Evolutionary conservation across 2,113 vertebrate genomes (phyloP).

Genomic region (Menidia beryllina): DNA sequence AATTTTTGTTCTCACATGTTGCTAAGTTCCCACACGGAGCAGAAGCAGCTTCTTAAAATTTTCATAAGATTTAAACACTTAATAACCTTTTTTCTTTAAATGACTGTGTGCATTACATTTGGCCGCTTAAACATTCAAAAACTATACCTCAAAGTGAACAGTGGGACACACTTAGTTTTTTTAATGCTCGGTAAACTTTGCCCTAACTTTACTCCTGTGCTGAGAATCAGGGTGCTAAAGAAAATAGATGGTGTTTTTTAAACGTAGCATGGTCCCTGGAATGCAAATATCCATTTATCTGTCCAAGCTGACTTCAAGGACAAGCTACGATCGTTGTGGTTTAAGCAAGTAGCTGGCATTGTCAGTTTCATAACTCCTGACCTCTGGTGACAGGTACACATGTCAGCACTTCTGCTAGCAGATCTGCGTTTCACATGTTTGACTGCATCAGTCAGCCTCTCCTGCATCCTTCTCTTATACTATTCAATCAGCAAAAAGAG

Average conservation of each 20-base stretch:
- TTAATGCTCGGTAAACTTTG: neutral
- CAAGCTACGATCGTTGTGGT: slow-evolving; percentile 44
- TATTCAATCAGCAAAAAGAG: slow-evolving; percentile 24
- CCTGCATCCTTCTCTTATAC: slow-evolving; percentile 9
- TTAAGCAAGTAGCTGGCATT: slow-evolving; percentile 51
- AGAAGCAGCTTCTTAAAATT: neutral
- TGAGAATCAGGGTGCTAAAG: neutral
- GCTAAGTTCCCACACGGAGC: neutral
- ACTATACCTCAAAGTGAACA: neutral
- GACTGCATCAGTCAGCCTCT: slow-evolving; percentile 14
- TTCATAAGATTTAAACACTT: neutral
- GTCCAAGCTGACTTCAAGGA: slow-evolving; percentile 67
- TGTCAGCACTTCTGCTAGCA: slow-evolving; percentile 72
- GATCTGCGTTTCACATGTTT: slow-evolving; percentile 42
- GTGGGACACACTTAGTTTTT: neutral
- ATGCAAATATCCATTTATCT: slow-evolving; percentile 55
- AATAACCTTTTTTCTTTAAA: neutral
- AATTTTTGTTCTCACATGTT: too few species aligned
- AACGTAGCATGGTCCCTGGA: slow-evolving; percentile 47
- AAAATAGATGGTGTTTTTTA: slow-evolving; percentile 24
- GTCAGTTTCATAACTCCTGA: slow-evolving; percentile 67
- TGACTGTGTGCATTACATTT: neutral
- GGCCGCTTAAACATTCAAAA: neutral
- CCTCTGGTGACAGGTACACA: slow-evolving; percentile 63
- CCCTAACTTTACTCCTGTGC: neutral